Evolutionary conservation across 2,797 vertebrate genomes (phyloP).

Genomic region (Parambassis ranga): DNA sequence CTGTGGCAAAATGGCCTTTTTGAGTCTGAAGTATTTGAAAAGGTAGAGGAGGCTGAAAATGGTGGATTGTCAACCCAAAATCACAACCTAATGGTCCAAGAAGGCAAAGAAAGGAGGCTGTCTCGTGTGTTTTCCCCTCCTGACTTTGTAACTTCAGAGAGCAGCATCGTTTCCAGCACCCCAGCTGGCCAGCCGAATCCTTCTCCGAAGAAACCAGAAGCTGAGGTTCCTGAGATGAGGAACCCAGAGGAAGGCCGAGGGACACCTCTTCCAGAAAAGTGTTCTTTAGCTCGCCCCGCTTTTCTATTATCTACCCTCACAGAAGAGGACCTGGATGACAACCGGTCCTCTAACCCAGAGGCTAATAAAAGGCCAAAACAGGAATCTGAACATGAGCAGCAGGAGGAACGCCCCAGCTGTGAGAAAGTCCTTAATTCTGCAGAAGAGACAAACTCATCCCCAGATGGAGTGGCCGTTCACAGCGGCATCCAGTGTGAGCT

Average conservation of each 20-base stretch:
- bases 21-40: slow-evolving; percentile 24
- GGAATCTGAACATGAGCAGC: background rate
- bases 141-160: slow-evolving; percentile 17
- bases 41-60: slow-evolving; percentile 7
- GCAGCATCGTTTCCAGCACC: slow-evolving; percentile 1
- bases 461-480: background rate
- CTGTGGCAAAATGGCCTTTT: slow-evolving; percentile 28
- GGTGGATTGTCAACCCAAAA: accelerated
- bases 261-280: background rate
- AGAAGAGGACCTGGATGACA: background rate
- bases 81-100: background rate
- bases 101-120: background rate
- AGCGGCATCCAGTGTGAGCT: slow-evolving; percentile 51
- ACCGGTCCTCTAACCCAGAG: slow-evolving; percentile 56
- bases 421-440: background rate
- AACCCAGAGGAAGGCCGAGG: background rate
- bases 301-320: background rate
- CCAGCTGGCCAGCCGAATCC: background rate
- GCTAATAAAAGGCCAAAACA: slow-evolving; percentile 48
- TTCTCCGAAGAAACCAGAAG: background rate
- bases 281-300: background rate
- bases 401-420: background rate
- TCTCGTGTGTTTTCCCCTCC: slow-evolving; percentile 1
- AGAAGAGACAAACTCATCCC: background rate
- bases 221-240: background rate